A percentile compares a stretch with the other conserved stretches of the same genome.
Conservation (phyloP, 2,797 vertebrate species). For the Catostomus latipinnis region DNA sequence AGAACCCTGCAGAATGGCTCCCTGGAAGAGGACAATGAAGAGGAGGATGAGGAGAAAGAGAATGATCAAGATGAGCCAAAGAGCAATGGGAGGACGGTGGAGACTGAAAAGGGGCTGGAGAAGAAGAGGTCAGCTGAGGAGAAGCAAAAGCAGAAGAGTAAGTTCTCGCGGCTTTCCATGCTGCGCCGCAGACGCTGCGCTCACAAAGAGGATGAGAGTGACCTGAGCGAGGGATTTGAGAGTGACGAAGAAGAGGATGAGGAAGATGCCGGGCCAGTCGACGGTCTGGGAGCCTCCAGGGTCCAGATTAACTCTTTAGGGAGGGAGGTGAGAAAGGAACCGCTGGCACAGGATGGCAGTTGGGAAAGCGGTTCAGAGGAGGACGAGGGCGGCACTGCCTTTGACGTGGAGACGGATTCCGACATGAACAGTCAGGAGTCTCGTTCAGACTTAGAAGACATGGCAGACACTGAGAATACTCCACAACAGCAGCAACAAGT, state of each 20-base stretch:
- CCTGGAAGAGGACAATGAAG: slow-evolving; percentile 78
- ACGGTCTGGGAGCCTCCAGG: slow-evolving; percentile 15
- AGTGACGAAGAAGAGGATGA: slow-evolving; percentile 79
- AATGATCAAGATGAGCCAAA: slow-evolving; percentile 67
- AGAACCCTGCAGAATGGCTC: slow-evolving; percentile 78
- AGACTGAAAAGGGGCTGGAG: slow-evolving; percentile 43
- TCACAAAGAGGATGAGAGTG: slow-evolving; percentile 89
- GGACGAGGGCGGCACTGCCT: slow-evolving; percentile 90
- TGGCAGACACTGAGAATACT: slow-evolving; percentile 82
- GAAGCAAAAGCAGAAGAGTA: slow-evolving; percentile 85
- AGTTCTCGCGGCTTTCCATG: slow-evolving; percentile 89
- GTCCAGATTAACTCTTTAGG: slow-evolving; percentile 52
- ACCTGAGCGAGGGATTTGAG: slow-evolving; percentile 96
- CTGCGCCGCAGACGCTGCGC: slow-evolving; percentile 88
- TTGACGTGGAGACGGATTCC: slow-evolving; percentile 94
- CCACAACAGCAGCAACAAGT: slow-evolving; percentile 53
- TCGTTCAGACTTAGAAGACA: slow-evolving; percentile 94
- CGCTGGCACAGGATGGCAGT: slow-evolving; percentile 75
- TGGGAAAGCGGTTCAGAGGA: slow-evolving; percentile 88
- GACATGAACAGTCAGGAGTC: slow-evolving; percentile 99
- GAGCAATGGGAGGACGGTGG: slow-evolving; percentile 36
- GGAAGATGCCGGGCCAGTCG: slow-evolving; percentile 56
- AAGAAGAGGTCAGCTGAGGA: slow-evolving; percentile 66
- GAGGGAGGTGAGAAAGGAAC: slow-evolving; percentile 74
- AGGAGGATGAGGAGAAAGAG: slow-evolving; percentile 70